These are phyloP conservation scores for Struthidea cinerea DNA, from an alignment of 2,113 vertebrate genomes.

Conservation along the genomic window DNA sequence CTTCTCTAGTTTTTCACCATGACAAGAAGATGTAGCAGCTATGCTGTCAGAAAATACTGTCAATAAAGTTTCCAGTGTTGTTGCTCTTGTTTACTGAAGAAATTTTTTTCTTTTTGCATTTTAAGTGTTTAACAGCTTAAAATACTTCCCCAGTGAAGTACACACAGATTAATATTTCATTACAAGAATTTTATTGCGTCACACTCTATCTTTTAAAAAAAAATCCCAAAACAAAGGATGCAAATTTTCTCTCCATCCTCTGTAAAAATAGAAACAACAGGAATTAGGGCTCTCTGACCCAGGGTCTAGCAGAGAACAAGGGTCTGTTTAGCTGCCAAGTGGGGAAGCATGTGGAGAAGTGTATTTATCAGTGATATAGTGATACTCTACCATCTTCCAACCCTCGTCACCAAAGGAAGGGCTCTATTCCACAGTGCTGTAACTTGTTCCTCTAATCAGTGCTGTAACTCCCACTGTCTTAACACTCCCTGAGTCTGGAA, in stretches of 20 bases:
- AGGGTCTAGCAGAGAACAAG: not conserved
- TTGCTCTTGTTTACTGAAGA: not conserved
- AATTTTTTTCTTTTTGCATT: not conserved
- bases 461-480: not conserved
- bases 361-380: accelerated
- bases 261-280: not conserved
- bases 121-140: not conserved
- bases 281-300: not conserved
- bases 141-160: not conserved
- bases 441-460: not conserved
- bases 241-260: not conserved
- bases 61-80: not conserved
- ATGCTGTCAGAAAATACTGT: not conserved
- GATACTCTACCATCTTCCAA: not conserved
- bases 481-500: not conserved
- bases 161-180: not conserved
- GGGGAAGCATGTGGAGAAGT: not conserved
- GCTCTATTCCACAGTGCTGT: not conserved
- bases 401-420: not conserved
- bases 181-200: not conserved
- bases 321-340: not conserved
- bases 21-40: not conserved
- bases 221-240: not conserved
- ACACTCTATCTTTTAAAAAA: not conserved
- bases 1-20: not conserved